Evolutionary conservation across 1,140 invertebrate species (phyloP), one percentile per base, ranked within the genome.

Genomic region (Tetranychus cinnabarinus): DNA sequence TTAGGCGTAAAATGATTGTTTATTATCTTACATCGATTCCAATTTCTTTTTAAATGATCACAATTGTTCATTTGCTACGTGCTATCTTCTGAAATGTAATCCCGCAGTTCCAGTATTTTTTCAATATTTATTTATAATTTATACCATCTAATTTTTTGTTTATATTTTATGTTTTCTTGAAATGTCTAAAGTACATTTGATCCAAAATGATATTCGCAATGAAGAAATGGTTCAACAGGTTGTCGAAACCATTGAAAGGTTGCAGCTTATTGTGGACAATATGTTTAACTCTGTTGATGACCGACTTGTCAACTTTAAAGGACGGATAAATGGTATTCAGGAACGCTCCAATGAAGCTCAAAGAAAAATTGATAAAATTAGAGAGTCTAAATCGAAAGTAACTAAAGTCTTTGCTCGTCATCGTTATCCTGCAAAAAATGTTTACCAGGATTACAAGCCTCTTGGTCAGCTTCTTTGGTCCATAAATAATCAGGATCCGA

Each of bases 171-270:
- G 10, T 10, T 42, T 10, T 42, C 23, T 52, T 33, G 54, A 56
- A 12, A 56, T 42, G 35, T 10, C 8, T n/a, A 12, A 33, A 33
- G 31, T 61, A 13, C 3, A 56, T 5, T 45, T 61, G 13, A 42
- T 61, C 4, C 36, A 55, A 42, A 55, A 61, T 2, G 46, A 61
- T 45, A 55, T 61, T 34, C 48, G 60, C 1, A 15, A 35, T 23
- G 60, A 61, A 46, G 60, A 61, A 48, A 45, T 56, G 37, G 39
- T 61, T 7, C 8, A 31, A 12, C 48, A 56, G 46, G 36, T 61
- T 8, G n/a, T 45, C 7, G 13, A 23, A 3, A 56, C 23, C 7
- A 13, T 61, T 13, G 42, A 56, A 7, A n/a, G 36, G 15, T 35
- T 61, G 8, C 4, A 10, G 6, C 7, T 48, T 5, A 39, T 56